Conservation (phyloP, 2,797 vertebrate genomes). For the Clarias platycephalus region DNA sequence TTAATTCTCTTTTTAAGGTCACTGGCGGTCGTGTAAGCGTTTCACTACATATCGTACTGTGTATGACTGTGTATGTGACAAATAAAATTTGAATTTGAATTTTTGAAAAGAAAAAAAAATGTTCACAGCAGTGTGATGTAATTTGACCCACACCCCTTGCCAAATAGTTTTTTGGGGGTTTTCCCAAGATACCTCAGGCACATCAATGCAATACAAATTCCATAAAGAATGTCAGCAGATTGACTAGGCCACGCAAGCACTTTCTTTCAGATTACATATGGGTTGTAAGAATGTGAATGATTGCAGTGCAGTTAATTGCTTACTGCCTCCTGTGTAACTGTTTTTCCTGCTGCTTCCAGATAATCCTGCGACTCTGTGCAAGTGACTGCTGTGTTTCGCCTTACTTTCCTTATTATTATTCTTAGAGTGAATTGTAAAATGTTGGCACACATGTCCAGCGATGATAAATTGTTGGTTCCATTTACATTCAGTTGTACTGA, state of each 20-base stretch:
- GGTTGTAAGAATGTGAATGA: background rate
- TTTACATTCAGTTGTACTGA: background rate
- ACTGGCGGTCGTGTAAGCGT: no score
- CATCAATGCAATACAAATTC: no score
- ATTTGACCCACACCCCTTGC: background rate
- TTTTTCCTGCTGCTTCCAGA: no score
- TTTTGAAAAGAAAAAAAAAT: no score
- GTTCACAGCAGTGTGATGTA: background rate
- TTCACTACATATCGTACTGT: no score
- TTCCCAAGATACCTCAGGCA: background rate
- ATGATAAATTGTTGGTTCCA: background rate
- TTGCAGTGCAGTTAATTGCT: background rate
- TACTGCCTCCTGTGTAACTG: no score
- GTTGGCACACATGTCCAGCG: background rate
- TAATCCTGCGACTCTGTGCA: no score
- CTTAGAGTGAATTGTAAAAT: background rate
- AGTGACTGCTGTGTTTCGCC: background rate
- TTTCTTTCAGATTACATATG: background rate
- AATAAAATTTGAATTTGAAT: no score
- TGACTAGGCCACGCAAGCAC: background rate
- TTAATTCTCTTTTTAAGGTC: no score
- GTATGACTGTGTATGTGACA: no score
- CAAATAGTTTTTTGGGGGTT: background rate
- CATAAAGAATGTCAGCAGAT: background rate
- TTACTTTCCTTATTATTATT: background rate